Evolutionary conservation across 2,888 invertebrate species (phyloP), one percentile per base, ranked within the genome.

Genomic region (Diachrysia chrysitis): DNA sequence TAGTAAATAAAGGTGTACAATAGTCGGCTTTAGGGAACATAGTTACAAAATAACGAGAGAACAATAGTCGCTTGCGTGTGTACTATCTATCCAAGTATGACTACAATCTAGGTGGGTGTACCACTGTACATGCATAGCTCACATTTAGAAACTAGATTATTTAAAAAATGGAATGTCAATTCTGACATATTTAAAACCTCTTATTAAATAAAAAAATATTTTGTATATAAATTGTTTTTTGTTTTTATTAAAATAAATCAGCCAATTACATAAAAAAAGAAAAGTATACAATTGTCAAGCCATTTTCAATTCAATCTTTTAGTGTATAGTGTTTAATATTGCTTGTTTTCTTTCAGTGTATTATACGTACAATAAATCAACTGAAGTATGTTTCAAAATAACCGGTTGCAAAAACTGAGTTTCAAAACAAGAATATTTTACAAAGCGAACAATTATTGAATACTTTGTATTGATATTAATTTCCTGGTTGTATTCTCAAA

Each of bases 61-160:
- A 71, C 71, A 71, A 71, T 71, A 59, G 71, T 42, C 12, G 57
- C 55, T 58, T 55, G 58, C 62, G 48, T 71, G 71, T 68, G 65
- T 53, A 65, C 57, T 62, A 61, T 65, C 63, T 61, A 19, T 58
- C 25, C 23, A 19, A 35, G 17, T 42, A 14, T 63, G 63, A 56
- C 46, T 48, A 54, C 37, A 60, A 48, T 53, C 42, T 51, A 12
- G 17, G 56, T 51, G 48, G 48, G 48, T 51, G 48, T 51, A n/a
- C n/a, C n/a, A 48, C 46, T 5, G 9, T 5, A 17, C 17, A 42
- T 51, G 21, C 19, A 51, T 51, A 51, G 2, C 19, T 51, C 21
- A 21, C 19, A 51, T 19, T 46, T 21, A 51, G 48, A 51, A 51
- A 51, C 48, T 10, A 21, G 17, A 21, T 12, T 19, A 21, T 19